These are phyloP conservation scores for Germaria angustata DNA, from an alignment of 2,888 invertebrate genomes.

Conservation along the genomic window DNA sequence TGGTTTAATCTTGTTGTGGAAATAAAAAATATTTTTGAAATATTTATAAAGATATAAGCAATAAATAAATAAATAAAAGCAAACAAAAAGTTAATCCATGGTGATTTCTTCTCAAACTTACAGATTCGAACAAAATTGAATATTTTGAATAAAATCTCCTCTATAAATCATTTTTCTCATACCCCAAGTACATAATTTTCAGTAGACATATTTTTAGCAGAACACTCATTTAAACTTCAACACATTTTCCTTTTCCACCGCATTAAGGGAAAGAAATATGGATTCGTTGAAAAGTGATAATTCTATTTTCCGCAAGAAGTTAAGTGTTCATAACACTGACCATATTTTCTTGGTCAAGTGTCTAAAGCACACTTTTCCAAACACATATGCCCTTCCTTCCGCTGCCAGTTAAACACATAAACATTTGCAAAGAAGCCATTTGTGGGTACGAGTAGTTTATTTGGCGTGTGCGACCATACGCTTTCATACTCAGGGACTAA, in stretches of 20 bases:
- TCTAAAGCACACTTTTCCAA: constrained; percentile 11
- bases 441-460: constrained; percentile 32
- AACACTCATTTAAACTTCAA: constrained; percentile 59
- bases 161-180: constrained; percentile 57
- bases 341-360: constrained; percentile 64
- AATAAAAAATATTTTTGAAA: constrained; percentile 21
- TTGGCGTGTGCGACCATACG: constrained; percentile 27
- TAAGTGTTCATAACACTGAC: constrained; percentile 60
- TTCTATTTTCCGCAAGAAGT: constrained; percentile 38
- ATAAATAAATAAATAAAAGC: constrained; percentile 2
- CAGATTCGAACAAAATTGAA: background rate
- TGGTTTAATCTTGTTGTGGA: constrained; percentile 28
- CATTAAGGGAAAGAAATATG: constrained; percentile 22
- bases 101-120: background rate
- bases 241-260: constrained; percentile 18
- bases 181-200: background rate
- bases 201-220: constrained; percentile 22
- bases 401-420: background rate
- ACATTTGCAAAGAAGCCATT: constrained; percentile 15
- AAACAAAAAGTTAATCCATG: background rate
- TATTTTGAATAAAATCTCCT: constrained; percentile 16
- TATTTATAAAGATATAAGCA: background rate
- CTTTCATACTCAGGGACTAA: constrained; percentile 43
- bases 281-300: constrained; percentile 58
- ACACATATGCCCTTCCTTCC: background rate